Evolutionary conservation across 2,888 invertebrate species (phyloP).

Genomic region (Osmoderma eremita): DNA sequence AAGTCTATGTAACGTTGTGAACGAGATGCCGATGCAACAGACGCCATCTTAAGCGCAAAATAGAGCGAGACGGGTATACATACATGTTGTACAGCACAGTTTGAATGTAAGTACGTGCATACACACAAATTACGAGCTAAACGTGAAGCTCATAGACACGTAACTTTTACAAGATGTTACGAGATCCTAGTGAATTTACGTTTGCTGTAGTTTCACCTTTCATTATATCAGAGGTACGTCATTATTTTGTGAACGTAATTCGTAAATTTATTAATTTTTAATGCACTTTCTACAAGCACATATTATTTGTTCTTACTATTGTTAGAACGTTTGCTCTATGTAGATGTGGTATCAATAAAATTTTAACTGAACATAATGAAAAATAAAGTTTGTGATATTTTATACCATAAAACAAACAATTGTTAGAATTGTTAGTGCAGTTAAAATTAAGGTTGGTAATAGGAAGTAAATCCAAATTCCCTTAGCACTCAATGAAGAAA

Average conservation of each 20-base stretch:
- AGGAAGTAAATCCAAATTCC: too few species aligned
- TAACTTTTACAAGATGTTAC: constrained; percentile 38
- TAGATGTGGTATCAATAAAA: too few species aligned
- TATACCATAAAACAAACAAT: too few species aligned
- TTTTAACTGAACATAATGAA: too few species aligned
- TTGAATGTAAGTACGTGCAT: not conserved
- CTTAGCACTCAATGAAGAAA: too few species aligned
- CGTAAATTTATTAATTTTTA: not conserved
- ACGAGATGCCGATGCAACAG: constrained; percentile 15
- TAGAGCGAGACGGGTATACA: constrained; percentile 18
- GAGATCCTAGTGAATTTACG: constrained; percentile 29
- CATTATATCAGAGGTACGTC: not conserved
- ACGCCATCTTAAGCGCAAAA: constrained; percentile 8
- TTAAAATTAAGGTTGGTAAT: too few species aligned
- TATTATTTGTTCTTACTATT: too few species aligned
- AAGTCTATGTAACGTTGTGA: constrained; percentile 40
- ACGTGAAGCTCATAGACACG: not conserved
- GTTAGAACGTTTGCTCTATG: too few species aligned
- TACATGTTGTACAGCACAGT: not conserved
- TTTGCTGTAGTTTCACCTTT: constrained; percentile 29
- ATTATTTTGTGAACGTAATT: not conserved
- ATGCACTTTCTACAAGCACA: too few species aligned
- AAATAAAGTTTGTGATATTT: too few species aligned
- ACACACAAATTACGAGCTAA: constrained; percentile 32
- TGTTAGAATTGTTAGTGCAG: too few species aligned